A percentile compares a stretch with the other conserved stretches of the same genome.
Conservation (phyloP, 1,140 invertebrate genomes). For the Hermatobates lingyangjiaoensis region DNA sequence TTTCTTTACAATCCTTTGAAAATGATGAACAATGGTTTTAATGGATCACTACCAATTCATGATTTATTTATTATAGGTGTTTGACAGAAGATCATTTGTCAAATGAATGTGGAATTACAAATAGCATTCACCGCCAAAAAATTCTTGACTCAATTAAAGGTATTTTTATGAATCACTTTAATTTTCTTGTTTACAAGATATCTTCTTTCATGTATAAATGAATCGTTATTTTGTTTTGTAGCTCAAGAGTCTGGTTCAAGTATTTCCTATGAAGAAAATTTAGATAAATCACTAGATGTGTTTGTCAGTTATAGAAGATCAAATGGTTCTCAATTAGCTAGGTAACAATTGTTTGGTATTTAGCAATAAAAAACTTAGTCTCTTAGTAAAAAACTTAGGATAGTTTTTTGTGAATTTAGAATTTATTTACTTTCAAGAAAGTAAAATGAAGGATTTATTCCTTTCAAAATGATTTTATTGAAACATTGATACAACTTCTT, state of each 20-base stretch:
- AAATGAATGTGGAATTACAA: conserved; percentile 74
- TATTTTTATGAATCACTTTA: conserved; percentile 22
- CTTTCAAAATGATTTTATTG: too few relatives aligned
- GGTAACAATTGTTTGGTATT: too few relatives aligned
- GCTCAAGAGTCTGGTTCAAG: conserved; percentile 35
- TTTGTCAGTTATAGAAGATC: conserved; percentile 96
- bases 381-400: too few relatives aligned
- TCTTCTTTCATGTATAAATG: not conserved
- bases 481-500: too few relatives aligned
- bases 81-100: conserved; percentile 80
- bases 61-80: conserved; percentile 25
- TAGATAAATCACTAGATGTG: conserved; percentile 80
- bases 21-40: too few relatives aligned
- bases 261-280: conserved; percentile 47
- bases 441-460: too few relatives aligned
- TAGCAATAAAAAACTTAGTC: too few relatives aligned
- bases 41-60: too few relatives aligned
- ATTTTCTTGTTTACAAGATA: not conserved
- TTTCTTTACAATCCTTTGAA: too few relatives aligned
- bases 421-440: too few relatives aligned
- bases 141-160: conserved; percentile 76
- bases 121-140: conserved; percentile 82
- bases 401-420: too few relatives aligned
- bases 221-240: conserved; percentile 20
- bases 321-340: conserved; percentile 92